Base-by-base conservation (phyloP, 2,113 vertebrate species). In the Tachysurus vachellii region DNA sequence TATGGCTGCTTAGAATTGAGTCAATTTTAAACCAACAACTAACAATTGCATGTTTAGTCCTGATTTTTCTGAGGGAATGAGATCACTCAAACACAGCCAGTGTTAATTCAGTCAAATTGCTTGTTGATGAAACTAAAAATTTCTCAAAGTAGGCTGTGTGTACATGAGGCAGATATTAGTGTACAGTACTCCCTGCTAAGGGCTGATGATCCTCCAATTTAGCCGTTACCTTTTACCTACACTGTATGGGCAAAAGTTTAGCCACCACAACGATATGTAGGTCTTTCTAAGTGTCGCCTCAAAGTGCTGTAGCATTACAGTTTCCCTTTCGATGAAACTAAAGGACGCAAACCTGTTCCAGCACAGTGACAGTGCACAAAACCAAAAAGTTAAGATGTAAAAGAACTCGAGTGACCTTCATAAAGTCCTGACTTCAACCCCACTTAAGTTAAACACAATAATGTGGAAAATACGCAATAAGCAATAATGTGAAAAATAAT, bases 101-200 rank as follows among this genome's bases (percentile, higher is more conserved):
- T 19, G 10, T 21, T 23, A 44, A 73, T 73, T 36, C 70, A 10
- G 4, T 44, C 19, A 42, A 42, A 31, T 42, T 42, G 17, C 36
- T 42, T 17, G 2, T 44, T 44, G 42, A 47, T 42, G 31, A 42
- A 70, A 36, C 28, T 36, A 36, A 56, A 28, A 26, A 80, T 83
- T 44, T 59, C 11, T 54, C 68, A 19, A 42, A 70, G 31, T 17
- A 66, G 23, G 17, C 0, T 47, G 50, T 19, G 9, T 28, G 4
- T 13, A 21, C 19, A 26, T 44, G 80, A 75, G 47, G 17, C 16
- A 61, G 64, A 19, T n/a, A 14, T 53, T 61, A 21, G 21, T 8
- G n/a, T 64, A 64, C 44, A 31, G 70, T 61, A 54, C 71, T 64
- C 79, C 83, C 89, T 87, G 50, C n/a, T 80, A 76, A 76, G 80